Percentiles rank a stretch among this genome's conserved stretches.
Conservation (phyloP, 2,888 invertebrate genomes). For the Monopis laevigella region DNA sequence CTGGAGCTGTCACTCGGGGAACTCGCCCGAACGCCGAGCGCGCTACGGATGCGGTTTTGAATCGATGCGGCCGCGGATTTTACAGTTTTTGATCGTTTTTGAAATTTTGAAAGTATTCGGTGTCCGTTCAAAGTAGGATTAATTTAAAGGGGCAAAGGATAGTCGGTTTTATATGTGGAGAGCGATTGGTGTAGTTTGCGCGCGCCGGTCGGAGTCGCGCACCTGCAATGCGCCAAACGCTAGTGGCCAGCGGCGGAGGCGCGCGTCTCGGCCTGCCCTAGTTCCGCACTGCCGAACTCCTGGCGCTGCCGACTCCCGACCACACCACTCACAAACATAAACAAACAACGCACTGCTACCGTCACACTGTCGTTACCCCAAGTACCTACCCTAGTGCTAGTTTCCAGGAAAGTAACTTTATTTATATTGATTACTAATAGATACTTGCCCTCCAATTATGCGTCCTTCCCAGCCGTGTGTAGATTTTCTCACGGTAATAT, state of each 20-base stretch:
- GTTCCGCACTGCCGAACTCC: background rate
- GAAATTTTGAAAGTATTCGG: too few species aligned
- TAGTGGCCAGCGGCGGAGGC: conserved; percentile 6
- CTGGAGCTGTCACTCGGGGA: background rate
- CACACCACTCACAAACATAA: background rate
- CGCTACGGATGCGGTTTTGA: conserved; percentile 50
- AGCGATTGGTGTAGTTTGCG: conserved; percentile 79
- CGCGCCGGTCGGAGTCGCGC: conserved; percentile 81
- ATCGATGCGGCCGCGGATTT: too few species aligned
- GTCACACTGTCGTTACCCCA: background rate
- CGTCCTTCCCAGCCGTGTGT: too few species aligned
- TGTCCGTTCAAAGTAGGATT: too few species aligned
- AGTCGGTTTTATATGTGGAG: conserved; percentile 73
- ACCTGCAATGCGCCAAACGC: conserved; percentile 80
- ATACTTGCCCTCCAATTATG: too few species aligned
- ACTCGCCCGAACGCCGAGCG: conserved; percentile 29
- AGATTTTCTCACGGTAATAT: too few species aligned
- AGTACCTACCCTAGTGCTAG: too few species aligned
- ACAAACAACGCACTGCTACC: background rate
- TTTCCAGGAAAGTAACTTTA: too few species aligned
- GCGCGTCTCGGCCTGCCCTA: conserved; percentile 3
- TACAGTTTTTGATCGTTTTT: too few species aligned
- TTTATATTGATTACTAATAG: too few species aligned
- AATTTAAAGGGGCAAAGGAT: too few species aligned
- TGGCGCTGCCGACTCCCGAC: background rate